These are phyloP conservation scores for Rhynchonycteris naso DNA, from an alignment of 2,797 vertebrate genomes.

Conservation along the genomic window DNA sequence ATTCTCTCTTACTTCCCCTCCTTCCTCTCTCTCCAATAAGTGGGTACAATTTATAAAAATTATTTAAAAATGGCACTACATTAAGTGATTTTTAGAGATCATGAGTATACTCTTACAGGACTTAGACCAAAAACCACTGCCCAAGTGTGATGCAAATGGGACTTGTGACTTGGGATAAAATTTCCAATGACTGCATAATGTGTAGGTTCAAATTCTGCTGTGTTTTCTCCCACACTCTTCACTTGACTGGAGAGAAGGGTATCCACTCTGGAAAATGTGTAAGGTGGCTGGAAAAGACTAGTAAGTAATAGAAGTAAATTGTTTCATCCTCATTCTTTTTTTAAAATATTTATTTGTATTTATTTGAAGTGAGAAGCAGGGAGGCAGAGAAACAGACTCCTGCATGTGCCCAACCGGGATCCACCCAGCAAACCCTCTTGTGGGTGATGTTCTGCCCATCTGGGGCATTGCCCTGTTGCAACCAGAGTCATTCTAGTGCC, in stretches of 20 bases:
- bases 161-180: conserved; percentile 69
- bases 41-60: not conserved
- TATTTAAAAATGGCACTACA: conserved; percentile 6
- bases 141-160: conserved; percentile 55
- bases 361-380: too few relatives aligned
- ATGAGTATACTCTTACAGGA: conserved; percentile 34
- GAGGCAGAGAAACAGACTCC: too few relatives aligned
- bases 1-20: too few relatives aligned
- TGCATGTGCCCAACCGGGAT: too few relatives aligned
- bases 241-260: conserved; percentile 46
- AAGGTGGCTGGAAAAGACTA: conserved; percentile 2
- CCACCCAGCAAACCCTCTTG: too few relatives aligned
- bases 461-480: too few relatives aligned
- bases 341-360: too few relatives aligned
- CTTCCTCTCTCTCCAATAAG: too few relatives aligned
- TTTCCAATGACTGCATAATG: conserved; percentile 64
- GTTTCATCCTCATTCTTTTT: not conserved
- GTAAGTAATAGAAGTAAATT: conserved; percentile 26
- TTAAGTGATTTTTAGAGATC: conserved; percentile 49
- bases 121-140: conserved; percentile 43
- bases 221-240: not conserved
- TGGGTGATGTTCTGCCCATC: too few relatives aligned
- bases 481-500: too few relatives aligned
- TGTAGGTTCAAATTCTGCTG: conserved; percentile 58
- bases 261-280: conserved; percentile 11